Conservation (phyloP, 2,888 invertebrate genomes). For the Cybosia mesomella region DNA sequence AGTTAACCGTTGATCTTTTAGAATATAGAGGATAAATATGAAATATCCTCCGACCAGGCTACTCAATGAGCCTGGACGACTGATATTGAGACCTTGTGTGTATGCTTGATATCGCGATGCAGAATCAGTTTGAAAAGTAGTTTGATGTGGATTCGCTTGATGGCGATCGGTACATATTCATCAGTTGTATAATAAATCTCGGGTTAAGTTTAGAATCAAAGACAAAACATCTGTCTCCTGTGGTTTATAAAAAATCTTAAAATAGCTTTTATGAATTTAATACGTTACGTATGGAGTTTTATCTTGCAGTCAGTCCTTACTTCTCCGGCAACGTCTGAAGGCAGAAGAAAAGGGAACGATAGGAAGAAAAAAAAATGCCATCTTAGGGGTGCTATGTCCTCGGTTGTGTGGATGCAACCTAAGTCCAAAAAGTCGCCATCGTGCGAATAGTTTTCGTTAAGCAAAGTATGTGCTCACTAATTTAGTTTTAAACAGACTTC, state of each 20-base stretch:
- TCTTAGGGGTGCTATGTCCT: neutral
- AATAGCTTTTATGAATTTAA: neutral
- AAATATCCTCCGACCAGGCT: neutral
- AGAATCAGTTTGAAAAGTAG: neutral
- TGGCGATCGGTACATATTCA: neutral
- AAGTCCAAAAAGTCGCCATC: slow-evolving; percentile 24
- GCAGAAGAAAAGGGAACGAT: no score
- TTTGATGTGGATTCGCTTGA: neutral
- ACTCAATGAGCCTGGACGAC: neutral
- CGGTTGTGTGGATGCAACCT: neutral
- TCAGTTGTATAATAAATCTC: neutral
- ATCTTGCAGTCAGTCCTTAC: neutral
- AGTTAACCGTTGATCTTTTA: no score
- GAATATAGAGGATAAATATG: neutral
- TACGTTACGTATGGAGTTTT: neutral
- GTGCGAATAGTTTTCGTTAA: slow-evolving; percentile 29
- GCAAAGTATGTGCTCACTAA: slow-evolving; percentile 31
- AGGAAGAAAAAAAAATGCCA: neutral
- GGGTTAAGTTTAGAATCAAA: neutral
- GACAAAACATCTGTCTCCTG: neutral
- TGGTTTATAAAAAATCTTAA: neutral
- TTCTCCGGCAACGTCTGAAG: no score
- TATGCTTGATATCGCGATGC: neutral
- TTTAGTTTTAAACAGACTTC: slow-evolving; percentile 36
- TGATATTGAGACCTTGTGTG: neutral